Base-by-base conservation (phyloP, 2,113 vertebrate species). In the Alectura lathami region DNA sequence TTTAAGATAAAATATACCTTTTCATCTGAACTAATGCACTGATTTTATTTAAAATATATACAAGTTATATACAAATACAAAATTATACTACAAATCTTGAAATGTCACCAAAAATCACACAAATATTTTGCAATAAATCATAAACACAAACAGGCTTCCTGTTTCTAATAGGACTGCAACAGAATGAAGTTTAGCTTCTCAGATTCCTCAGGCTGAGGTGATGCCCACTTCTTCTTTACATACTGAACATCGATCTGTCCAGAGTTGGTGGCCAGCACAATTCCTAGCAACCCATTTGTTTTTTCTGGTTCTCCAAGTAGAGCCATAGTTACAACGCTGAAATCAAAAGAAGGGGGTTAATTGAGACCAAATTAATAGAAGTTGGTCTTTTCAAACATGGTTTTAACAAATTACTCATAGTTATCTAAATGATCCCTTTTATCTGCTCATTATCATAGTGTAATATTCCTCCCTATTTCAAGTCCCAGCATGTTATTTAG, bases 171-270 rank as follows among this genome's bases (percentile, higher is more conserved):
- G 34, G 89, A 94, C 30, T 96, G 96, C 68, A 91, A 82, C 75
- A 98, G 92, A 89, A 99, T 76, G 34, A 89, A 94, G 38, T 95
- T 92, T 29, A 99, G 91, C 69, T 96, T 98, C 73, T 98, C 94
- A 23, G 86, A 94, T 79, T 99, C 99, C 4, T 97, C 96, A 15
- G 73, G 32, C 73, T 86, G 87, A 17, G 97, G 96, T 21, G 91
- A 62, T 9, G 98, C 97, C 86, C 99, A 99, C 34, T 89, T 89
- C 91, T 95, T 98, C 80, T 97, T 98, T 79, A 99, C 97, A 92
- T 98, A 98, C n/a, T 99, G 98, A 57, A 99, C 88, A 51, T 99
- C 98, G 34, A 99, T 93, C 30, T 96, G 91, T 68, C 99, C 99
- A 4, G 98, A 99, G 20, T 97, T 89, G 40, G 97, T 98, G 53